phyloP scores from a whole-genome alignment of 1,140 invertebrate genomes.

The Sycophila sp. region DNA sequence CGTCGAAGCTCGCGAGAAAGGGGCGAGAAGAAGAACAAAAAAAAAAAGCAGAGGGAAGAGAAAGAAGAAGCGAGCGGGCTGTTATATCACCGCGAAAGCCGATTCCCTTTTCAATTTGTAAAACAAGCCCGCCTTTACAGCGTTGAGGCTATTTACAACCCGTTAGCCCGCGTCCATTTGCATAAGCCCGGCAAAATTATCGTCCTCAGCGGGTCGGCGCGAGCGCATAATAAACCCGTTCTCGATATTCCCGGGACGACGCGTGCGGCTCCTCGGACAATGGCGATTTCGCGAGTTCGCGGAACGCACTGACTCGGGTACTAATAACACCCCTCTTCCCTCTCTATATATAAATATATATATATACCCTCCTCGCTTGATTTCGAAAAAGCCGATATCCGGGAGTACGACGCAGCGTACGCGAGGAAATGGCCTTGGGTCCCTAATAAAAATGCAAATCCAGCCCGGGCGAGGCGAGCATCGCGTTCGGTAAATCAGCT shows the following conservation, averaged over 20 bases:
- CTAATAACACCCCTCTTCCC: no score
- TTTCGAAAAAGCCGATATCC: background rate
- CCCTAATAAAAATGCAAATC: slow-evolving; percentile 34
- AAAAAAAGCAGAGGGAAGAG: background rate
- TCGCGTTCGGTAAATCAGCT: slow-evolving; percentile 27
- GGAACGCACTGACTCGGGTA: no score
- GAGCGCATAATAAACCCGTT: slow-evolving; percentile 31
- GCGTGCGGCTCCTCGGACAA: no score
- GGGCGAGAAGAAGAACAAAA: background rate
- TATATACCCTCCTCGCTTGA: no score
- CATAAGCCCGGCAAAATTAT: slow-evolving; percentile 27
- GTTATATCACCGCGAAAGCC: slow-evolving; percentile 11
- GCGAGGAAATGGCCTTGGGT: background rate
- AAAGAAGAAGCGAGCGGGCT: background rate
- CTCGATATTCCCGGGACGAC: background rate
- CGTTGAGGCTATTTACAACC: background rate
- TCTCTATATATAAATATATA: no score
- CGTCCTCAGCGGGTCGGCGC: no score
- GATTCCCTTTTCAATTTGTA: slow-evolving; percentile 33
- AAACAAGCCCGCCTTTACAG: slow-evolving; percentile 2
- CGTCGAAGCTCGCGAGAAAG: background rate
- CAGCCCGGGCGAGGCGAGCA: background rate
- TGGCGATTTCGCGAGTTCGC: no score
- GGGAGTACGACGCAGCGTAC: background rate
- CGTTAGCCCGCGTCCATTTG: background rate